Evolutionary conservation across 2,797 vertebrate species (phyloP).

Genomic region (Nannoperca obscura): DNA sequence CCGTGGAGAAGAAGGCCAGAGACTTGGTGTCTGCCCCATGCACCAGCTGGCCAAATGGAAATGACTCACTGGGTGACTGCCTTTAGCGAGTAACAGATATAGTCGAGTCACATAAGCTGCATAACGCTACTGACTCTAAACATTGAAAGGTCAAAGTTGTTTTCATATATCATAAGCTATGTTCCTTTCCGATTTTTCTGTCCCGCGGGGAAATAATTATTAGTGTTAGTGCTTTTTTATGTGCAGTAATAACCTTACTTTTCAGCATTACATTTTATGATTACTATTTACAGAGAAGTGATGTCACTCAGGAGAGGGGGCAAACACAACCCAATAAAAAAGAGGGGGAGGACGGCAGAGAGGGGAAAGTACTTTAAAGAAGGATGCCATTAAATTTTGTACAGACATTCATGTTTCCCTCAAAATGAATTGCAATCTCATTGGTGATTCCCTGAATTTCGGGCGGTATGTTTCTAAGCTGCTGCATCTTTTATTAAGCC

Average conservation of each 20-base stretch:
- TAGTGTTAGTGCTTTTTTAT: background rate
- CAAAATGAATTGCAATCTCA: too few species aligned
- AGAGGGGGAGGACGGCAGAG: background rate
- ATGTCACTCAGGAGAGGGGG: slow-evolving; percentile 30
- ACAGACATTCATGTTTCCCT: too few species aligned
- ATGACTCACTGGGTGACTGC: too few species aligned
- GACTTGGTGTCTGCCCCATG: too few species aligned
- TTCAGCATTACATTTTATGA: slow-evolving; percentile 12
- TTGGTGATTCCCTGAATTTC: slow-evolving; percentile 9
- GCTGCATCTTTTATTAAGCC: slow-evolving; percentile 8
- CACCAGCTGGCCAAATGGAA: too few species aligned
- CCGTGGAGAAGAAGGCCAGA: too few species aligned
- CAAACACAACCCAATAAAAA: slow-evolving; percentile 23
- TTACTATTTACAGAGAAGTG: slow-evolving; percentile 27
- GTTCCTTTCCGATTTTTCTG: slow-evolving; percentile 1
- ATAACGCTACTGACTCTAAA: background rate
- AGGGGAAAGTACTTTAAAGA: slow-evolving; percentile 15
- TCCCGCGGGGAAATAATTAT: background rate
- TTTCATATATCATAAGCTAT: slow-evolving; percentile 1
- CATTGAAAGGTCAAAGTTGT: slow-evolving; percentile 32
- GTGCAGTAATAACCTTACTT: slow-evolving; percentile 9
- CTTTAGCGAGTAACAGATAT: slow-evolving; percentile 2
- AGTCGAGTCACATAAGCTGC: slow-evolving; percentile 1
- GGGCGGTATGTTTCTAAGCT: slow-evolving; percentile 8
- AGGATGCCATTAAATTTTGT: too few species aligned